phyloP scores from a whole-genome alignment of 2,113 vertebrate genomes.

The Neotoma lepida region DNA sequence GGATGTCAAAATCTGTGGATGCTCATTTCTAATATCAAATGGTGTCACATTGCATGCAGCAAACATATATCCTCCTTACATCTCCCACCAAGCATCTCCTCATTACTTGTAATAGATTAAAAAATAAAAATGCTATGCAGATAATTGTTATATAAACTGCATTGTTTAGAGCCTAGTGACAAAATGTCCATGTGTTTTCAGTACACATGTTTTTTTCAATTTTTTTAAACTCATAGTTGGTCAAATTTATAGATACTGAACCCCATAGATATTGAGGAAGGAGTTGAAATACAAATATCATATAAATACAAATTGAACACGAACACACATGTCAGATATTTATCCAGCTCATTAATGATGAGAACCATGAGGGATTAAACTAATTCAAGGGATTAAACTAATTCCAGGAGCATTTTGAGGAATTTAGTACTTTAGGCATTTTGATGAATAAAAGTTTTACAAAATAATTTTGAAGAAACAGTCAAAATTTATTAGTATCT shows the following conservation, averaged over 20 bases:
- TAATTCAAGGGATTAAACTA: constrained; percentile 51
- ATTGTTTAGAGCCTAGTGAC: neutral
- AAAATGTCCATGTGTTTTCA: neutral
- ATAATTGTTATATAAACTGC: neutral
- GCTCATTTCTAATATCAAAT: neutral
- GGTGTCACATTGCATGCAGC: neutral
- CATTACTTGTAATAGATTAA: neutral
- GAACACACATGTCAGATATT: neutral
- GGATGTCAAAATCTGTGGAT: neutral
- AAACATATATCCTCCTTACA: neutral
- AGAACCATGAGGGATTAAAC: constrained; percentile 8
- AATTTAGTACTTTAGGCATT: constrained; percentile 47
- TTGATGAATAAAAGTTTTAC: neutral
- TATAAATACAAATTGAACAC: constrained; percentile 22
- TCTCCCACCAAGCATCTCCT: neutral
- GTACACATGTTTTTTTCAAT: neutral
- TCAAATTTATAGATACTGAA: neutral
- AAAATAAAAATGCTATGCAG: neutral
- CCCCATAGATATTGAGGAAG: neutral
- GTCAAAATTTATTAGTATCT: constrained; percentile 40
- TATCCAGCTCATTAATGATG: constrained; percentile 7
- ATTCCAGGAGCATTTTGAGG: constrained; percentile 41
- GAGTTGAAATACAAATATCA: neutral
- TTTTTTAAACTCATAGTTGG: neutral
- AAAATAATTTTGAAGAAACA: constrained; percentile 41